Percentiles rank a stretch among this genome's conserved stretches.
Conservation (phyloP, 1,140 invertebrate genomes). For the Penaeus japonicus region DNA sequence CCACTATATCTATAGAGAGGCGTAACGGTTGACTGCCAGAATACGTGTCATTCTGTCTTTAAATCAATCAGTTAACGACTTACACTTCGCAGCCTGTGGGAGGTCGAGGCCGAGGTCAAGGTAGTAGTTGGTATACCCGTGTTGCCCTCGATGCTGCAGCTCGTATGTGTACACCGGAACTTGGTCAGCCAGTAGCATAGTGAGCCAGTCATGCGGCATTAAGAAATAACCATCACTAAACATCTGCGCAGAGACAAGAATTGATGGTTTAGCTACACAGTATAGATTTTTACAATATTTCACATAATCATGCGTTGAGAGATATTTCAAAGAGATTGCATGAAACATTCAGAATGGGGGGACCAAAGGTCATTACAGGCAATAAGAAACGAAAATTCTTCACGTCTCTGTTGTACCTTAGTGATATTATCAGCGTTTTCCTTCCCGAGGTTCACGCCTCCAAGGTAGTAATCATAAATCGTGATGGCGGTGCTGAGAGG, state of each 20-base stretch:
- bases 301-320: too few relatives aligned
- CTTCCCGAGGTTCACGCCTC: slow-evolving; percentile 35
- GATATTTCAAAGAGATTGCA: too few relatives aligned
- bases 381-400: not conserved
- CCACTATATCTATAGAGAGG: too few relatives aligned
- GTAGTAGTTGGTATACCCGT: slow-evolving; percentile 20
- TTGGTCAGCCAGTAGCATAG: not conserved
- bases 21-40: too few relatives aligned
- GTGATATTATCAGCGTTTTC: slow-evolving; percentile 47
- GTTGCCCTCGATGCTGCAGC: slow-evolving; percentile 45
- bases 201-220: slow-evolving; percentile 26
- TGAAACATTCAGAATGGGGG: too few relatives aligned
- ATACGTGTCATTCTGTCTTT: too few relatives aligned
- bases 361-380: not conserved
- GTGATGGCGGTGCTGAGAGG: slow-evolving; percentile 39
- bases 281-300: too few relatives aligned
- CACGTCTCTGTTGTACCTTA: not conserved
- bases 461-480: slow-evolving; percentile 50
- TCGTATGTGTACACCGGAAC: slow-evolving; percentile 30
- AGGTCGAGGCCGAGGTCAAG: slow-evolving; percentile 32
- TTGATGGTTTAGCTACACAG: too few relatives aligned
- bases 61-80: not conserved
- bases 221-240: slow-evolving; percentile 31
- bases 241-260: not conserved
- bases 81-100: slow-evolving; percentile 33